phyloP scores from a whole-genome alignment of 2,113 vertebrate genomes.

The Dryoscopus gambensis region DNA sequence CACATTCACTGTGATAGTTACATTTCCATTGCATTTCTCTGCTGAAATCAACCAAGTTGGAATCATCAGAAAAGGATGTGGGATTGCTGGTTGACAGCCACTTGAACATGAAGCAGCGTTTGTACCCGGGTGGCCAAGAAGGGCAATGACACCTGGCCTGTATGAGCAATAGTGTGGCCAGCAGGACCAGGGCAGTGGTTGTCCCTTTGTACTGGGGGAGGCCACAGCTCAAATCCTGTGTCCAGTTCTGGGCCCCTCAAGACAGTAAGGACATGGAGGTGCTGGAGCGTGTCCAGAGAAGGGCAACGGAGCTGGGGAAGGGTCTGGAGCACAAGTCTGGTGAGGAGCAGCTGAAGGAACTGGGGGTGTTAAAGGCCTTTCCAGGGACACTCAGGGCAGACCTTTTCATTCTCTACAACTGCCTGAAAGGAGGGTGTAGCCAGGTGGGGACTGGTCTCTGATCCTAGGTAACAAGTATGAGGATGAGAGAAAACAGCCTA shows the following conservation, averaged over 20 bases:
- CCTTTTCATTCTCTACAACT: rapidly evolving
- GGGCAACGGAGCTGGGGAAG: background rate
- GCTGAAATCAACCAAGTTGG: background rate
- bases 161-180: background rate
- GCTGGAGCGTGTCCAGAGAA: background rate
- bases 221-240: background rate
- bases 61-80: background rate
- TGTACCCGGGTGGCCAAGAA: background rate
- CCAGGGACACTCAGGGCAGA: background rate
- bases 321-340: background rate
- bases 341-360: background rate
- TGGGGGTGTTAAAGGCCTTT: background rate
- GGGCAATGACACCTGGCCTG: background rate
- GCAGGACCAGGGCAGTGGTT: background rate
- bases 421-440: background rate
- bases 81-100: rapidly evolving
- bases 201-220: background rate
- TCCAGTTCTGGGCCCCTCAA: background rate
- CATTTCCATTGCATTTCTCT: background rate
- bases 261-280: background rate
- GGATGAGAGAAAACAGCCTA: background rate
- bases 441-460: rapidly evolving
- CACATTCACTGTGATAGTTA: background rate
- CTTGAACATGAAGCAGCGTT: background rate
- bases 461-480: background rate